Conservation (phyloP, 2,888 invertebrate genomes). For the Aspidiotus rigidus region DNA sequence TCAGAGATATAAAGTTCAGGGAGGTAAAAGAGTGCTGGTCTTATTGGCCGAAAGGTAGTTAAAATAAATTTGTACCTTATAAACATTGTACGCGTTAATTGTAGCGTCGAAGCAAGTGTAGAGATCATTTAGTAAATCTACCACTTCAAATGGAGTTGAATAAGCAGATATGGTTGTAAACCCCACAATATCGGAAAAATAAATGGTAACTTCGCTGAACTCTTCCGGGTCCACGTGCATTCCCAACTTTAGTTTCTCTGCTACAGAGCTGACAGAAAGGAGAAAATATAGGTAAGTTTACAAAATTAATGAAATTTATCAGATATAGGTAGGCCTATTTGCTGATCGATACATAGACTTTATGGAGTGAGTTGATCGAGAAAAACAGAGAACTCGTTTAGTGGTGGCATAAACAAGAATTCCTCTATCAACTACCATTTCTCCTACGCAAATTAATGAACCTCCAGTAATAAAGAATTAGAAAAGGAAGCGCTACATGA, state of each 20-base stretch:
- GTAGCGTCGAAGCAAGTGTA: conserved; percentile 91
- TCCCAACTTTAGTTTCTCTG: conserved; percentile 81
- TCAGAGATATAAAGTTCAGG: too few relatives aligned
- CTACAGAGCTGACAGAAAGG: conserved; percentile 56
- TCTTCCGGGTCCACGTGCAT: conserved; percentile 87
- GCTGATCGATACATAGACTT: too few relatives aligned
- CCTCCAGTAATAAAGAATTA: too few relatives aligned
- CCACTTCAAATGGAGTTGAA: conserved; percentile 84
- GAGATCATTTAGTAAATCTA: conserved; percentile 80
- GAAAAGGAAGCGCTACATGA: too few relatives aligned
- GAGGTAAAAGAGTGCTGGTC: too few relatives aligned
- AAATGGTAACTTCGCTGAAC: conserved; percentile 85
- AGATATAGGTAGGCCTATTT: too few relatives aligned
- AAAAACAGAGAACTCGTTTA: too few relatives aligned
- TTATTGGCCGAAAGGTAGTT: too few relatives aligned
- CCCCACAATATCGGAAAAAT: conserved; percentile 90
- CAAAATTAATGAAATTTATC: neutral
- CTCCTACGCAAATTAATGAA: too few relatives aligned
- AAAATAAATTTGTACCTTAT: conserved; percentile 69
- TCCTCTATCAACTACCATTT: too few relatives aligned
- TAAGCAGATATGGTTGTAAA: conserved; percentile 88
- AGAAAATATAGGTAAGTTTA: neutral
- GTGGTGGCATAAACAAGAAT: too few relatives aligned
- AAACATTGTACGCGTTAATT: conserved; percentile 81
- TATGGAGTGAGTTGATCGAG: too few relatives aligned